Conservation (phyloP, 2,888 invertebrate genomes). For the Fragum sueziense region DNA sequence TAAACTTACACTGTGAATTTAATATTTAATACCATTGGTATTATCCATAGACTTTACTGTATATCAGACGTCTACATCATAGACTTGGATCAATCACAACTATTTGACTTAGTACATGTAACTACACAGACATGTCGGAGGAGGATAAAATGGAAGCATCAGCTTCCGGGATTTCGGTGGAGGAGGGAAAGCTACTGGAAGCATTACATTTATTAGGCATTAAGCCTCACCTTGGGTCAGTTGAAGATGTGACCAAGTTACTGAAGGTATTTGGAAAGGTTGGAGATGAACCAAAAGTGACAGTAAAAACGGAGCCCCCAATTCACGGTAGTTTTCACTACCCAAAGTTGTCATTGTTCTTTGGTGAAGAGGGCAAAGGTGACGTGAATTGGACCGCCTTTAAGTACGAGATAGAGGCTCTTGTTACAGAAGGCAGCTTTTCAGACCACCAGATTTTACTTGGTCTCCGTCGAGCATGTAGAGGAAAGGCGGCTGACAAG, state of each 20-base stretch:
- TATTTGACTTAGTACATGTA: too few species aligned
- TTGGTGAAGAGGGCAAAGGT: conserved; percentile 25
- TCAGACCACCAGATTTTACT: background rate
- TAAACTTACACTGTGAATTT: too few species aligned
- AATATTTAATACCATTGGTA: too few species aligned
- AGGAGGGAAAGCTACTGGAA: background rate
- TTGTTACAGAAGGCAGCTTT: background rate
- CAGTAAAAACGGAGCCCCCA: background rate
- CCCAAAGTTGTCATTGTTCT: conserved; percentile 19
- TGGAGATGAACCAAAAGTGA: background rate
- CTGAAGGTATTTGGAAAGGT: background rate
- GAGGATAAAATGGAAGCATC: background rate
- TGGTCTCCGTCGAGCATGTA: background rate
- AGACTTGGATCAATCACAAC: too few species aligned
- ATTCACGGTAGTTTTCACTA: background rate
- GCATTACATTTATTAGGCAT: background rate
- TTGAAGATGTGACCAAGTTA: background rate
- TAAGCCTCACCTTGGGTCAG: background rate
- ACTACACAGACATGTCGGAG: background rate
- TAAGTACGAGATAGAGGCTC: conserved; percentile 13
- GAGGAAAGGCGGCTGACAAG: conserved; percentile 20
- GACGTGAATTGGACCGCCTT: conserved; percentile 11
- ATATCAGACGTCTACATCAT: too few species aligned
- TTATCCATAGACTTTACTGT: too few species aligned
- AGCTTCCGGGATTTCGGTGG: background rate